Conservation (phyloP, 2,797 vertebrate species). For the Ambastaia sidthimunki region DNA sequence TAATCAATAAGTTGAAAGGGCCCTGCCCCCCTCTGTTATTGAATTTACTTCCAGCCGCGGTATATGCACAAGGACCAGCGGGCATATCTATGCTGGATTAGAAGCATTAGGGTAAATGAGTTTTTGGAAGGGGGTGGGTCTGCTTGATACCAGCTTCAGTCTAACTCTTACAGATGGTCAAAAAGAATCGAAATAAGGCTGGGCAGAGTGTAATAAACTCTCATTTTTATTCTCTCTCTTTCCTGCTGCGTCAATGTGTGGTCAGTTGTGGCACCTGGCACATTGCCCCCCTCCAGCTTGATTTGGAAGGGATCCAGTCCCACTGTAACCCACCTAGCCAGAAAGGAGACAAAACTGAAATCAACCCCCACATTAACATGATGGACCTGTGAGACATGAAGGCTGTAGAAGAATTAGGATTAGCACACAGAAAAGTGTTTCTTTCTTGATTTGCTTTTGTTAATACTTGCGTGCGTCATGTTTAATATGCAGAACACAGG, state of each 20-base stretch:
- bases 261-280: conserved; percentile 34
- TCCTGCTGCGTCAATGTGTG: conserved; percentile 6
- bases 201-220: conserved; percentile 5
- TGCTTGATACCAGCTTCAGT: conserved; percentile 29
- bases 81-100: conserved; percentile 53
- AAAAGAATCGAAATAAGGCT: conserved; percentile 14
- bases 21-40: conserved; percentile 33
- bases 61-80: conserved; percentile 33
- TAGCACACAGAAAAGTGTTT: neutral
- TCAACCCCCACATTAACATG: conserved; percentile 1
- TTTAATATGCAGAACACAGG: neutral
- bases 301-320: conserved; percentile 19
- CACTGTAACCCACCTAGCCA: conserved; percentile 16
- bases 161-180: conserved; percentile 19
- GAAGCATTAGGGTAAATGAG: conserved; percentile 45
- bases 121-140: conserved; percentile 31
- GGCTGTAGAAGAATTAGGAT: neutral
- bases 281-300: neutral
- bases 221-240: conserved; percentile 8
- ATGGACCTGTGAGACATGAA: neutral
- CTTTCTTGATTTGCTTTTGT: neutral
- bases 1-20: conserved; percentile 61
- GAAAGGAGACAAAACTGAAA: conserved; percentile 16
- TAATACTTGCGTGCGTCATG: conserved; percentile 5
- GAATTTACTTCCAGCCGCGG: conserved; percentile 45